Conservation (phyloP, 2,113 vertebrate genomes). For the Macroglossus sobrinus region DNA sequence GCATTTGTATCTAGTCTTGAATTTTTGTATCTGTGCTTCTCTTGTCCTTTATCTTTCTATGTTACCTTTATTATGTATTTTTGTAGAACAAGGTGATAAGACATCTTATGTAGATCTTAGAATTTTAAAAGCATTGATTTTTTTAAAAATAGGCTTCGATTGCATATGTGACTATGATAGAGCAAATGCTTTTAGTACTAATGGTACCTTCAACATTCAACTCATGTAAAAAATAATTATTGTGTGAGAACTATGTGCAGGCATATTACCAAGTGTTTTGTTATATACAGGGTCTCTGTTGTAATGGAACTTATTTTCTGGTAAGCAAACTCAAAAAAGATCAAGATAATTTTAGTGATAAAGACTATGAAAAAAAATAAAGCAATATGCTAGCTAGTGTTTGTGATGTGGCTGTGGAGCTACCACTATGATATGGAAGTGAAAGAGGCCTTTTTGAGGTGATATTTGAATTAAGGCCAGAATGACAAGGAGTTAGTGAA, state of each 20-base stretch:
- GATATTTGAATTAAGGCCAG: neutral
- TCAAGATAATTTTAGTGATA: neutral
- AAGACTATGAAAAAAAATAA: neutral
- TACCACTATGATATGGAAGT: neutral
- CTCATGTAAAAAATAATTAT: neutral
- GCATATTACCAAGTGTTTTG: neutral
- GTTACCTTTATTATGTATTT: neutral
- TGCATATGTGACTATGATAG: neutral
- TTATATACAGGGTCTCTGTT: neutral
- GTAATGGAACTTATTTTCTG: constrained; percentile 3
- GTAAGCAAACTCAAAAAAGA: neutral
- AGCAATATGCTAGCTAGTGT: neutral
- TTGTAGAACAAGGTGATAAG: neutral
- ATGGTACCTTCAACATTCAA: neutral
- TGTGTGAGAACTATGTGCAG: neutral
- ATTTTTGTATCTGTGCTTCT: neutral
- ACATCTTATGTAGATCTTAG: neutral
- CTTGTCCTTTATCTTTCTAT: neutral
- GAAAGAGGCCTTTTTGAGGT: neutral
- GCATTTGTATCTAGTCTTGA: neutral
- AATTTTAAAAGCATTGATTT: neutral
- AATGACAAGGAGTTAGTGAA: neutral
- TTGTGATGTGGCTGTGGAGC: neutral
- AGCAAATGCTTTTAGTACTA: neutral
- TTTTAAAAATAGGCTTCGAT: neutral